Base-by-base conservation (phyloP, 2,113 vertebrate genomes). In the Labeo catla region DNA sequence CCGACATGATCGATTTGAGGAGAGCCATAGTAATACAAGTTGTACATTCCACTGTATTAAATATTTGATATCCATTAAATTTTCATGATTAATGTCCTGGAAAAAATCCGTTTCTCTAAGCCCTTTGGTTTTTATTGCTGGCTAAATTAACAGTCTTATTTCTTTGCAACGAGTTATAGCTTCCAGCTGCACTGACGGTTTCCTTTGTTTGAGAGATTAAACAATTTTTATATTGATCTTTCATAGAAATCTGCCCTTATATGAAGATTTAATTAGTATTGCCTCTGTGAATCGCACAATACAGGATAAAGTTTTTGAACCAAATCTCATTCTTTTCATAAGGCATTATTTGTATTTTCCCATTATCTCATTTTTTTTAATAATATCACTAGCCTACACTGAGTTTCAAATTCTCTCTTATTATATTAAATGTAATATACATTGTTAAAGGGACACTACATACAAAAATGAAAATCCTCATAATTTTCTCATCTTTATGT, bases 51-150 rank as follows among this genome's bases (percentile, higher is more conserved):
- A 94, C 93, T 94, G 91, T 94, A 95, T 95, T 96, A 95, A 95
- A 95, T 95, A 95, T 95, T 95, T 95, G 93, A 96, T 95, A 95
- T 93, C 92, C 93, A 95, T 96, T 93, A 94, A 89, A 93, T 90
- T 93, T 94, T 92, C 87, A 95, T 95, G 94, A 95, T 95, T 94
- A 95, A 95, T 95, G 94, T 94, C 92, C 91, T 93, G 90, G 93
- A 94, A 94, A 94, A 91, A 94, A 94, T 94, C 93, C 76, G 93
- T 94, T 95, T 94, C 93, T 93, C 92, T 93, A 93, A 94, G 92
- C 91, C 83, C 87, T 86, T 89, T 91, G 88, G 91, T 93, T 94
- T 86, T 94, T 94, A 94, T 93, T 93, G 93, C 93, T 89, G 92
- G 93, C 91, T 93, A 92, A 95, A 95, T 94, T 93, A 94, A 93